phyloP scores from a whole-genome alignment of 2,113 vertebrate genomes.

The Lepisosteus osseus region DNA sequence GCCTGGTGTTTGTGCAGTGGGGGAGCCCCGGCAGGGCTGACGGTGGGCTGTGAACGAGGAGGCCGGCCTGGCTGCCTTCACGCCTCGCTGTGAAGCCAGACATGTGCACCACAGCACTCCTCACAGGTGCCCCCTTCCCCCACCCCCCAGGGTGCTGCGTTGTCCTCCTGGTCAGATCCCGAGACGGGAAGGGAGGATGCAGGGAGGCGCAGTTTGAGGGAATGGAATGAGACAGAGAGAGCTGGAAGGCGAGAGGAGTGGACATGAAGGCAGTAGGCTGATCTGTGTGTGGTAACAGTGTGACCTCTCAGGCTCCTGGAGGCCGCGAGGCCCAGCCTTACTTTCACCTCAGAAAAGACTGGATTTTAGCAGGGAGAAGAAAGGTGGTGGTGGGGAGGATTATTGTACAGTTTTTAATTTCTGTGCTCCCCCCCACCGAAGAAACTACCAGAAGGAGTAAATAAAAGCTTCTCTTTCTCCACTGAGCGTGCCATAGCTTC shows the following conservation, averaged over 20 bases:
- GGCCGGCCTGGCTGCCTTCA: too few relatives aligned
- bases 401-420: too few relatives aligned
- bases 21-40: background rate
- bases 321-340: background rate
- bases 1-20: background rate
- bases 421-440: too few relatives aligned
- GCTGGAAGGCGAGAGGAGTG: background rate
- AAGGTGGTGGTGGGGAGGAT: background rate
- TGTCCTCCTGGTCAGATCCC: background rate
- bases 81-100: too few relatives aligned
- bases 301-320: conserved; percentile 9
- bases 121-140: too few relatives aligned
- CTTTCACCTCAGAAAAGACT: background rate
- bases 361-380: background rate
- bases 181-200: background rate
- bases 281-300: background rate
- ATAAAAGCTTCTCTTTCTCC: too few relatives aligned
- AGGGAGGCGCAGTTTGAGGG: background rate
- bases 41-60: background rate
- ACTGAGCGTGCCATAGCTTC: too few relatives aligned
- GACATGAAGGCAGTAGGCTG: background rate
- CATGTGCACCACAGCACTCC: too few relatives aligned
- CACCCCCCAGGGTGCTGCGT: too few relatives aligned
- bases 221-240: background rate
- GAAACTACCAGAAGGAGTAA: too few relatives aligned